Base-by-base conservation (phyloP, 2,888 invertebrate species). In the Ormia ochracea region DNA sequence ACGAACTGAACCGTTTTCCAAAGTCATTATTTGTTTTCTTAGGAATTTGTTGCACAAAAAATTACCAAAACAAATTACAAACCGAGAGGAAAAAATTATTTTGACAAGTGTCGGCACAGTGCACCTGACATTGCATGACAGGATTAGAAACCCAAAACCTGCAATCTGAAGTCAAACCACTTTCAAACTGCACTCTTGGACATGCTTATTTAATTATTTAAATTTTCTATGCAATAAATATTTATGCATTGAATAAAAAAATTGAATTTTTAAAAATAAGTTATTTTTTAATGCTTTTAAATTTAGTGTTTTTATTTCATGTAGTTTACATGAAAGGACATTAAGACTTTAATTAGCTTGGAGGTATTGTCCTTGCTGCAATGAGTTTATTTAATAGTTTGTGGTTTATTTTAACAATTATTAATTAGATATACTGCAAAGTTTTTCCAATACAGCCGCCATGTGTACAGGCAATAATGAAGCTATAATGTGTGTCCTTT, bases 71-170 rank as follows among this genome's bases (percentile, higher is more conserved):
- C n/a, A n/a, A 9, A 36, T 56, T 48, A 33, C 12, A 9, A 45
- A 43, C 10, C 10, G n/a, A 45, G 10, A 58, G 6, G 1, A 28
- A 58, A 12, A 50, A 50, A 38, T 31, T 79, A 72, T 81, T 81
- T 76, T 76, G 79, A 72, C 81, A 79, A 82, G 81, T 82, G 81
- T 70, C 76, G 54, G 58, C 45, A 59, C 28, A 79, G 70, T 61
- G 54, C 76, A 72, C 58, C 81, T 70, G 81, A 81, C 28, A 52
- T 52, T 69, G 59, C 77, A 81, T 81, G 79, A 76, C 69, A 73
- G 58, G 9, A 61, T 43, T 52, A 28, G 48, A 33, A 41, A 63
- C 33, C n/a, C 19, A 14, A 38, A 45, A 21, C 63, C 59, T 63
- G 65, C 77, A 48, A 43, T 58, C 26, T 59, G 59, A 31, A 68